Percentiles rank a stretch among this genome's conserved stretches.
Conservation (phyloP, 2,888 invertebrate genomes). For the Scaptomyza reducta region DNA sequence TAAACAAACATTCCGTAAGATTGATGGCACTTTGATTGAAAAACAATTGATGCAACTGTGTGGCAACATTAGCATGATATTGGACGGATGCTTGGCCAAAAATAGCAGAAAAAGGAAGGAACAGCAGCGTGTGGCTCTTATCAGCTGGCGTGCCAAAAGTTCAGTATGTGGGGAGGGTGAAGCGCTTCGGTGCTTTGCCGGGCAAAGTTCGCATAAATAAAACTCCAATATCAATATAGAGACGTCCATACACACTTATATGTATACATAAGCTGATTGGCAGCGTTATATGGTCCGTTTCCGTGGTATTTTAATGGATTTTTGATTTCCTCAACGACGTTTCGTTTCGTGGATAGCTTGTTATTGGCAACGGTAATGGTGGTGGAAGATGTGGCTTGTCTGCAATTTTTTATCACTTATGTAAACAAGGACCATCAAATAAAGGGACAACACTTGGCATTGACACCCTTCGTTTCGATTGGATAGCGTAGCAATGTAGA, state of each 20-base stretch:
- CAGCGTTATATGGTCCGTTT: slow-evolving; percentile 55
- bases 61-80: slow-evolving; percentile 77
- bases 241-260: slow-evolving; percentile 31
- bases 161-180: slow-evolving; percentile 38
- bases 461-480: slow-evolving; percentile 51
- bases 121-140: slow-evolving; percentile 61
- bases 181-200: slow-evolving; percentile 10
- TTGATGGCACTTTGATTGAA: slow-evolving; percentile 83
- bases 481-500: not conserved
- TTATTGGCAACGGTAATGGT: slow-evolving; percentile 14
- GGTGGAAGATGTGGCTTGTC: slow-evolving; percentile 40
- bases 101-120: slow-evolving; percentile 19
- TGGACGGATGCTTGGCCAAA: slow-evolving; percentile 58
- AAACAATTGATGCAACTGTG: slow-evolving; percentile 83
- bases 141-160: slow-evolving; percentile 68
- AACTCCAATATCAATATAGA: slow-evolving; percentile 65
- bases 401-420: slow-evolving; percentile 78
- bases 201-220: slow-evolving; percentile 71
- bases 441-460: slow-evolving; percentile 70
- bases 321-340: slow-evolving; percentile 75
- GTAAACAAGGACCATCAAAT: slow-evolving; percentile 80
- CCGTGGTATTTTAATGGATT: slow-evolving; percentile 80
- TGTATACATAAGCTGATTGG: slow-evolving; percentile 67
- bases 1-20: slow-evolving; percentile 79
- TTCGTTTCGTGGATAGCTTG: slow-evolving; percentile 33